Conservation (phyloP, 2,113 vertebrate genomes). For the Triplophysa dalaica region DNA sequence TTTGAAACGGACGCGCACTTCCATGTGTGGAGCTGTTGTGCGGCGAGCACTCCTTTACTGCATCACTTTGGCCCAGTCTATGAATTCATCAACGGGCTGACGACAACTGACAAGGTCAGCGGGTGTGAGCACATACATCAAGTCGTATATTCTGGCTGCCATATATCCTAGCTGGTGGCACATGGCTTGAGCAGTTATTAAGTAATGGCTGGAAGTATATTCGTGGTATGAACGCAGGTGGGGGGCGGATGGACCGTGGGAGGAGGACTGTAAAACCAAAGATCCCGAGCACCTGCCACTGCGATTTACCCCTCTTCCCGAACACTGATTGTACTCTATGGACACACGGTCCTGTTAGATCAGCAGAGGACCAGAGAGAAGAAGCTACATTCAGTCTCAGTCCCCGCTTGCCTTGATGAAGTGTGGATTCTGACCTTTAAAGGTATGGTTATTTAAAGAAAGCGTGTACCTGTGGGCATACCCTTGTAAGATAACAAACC, state of each 20-base stretch:
- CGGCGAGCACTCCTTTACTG: neutral
- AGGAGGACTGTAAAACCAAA: neutral
- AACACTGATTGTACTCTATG: conserved; percentile 1
- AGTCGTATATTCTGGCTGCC: conserved; percentile 23
- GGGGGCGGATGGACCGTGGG: neutral
- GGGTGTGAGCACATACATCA: conserved; percentile 19
- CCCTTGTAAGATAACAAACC: conserved; percentile 14
- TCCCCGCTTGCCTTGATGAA: neutral
- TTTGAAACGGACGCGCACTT: neutral
- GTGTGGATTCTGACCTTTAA: conserved; percentile 25
- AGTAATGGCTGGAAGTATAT: conserved; percentile 43
- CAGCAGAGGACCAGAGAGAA: neutral
- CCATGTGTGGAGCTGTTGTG: conserved; percentile 11
- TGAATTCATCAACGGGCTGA: conserved; percentile 52
- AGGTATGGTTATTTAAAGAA: conserved; percentile 7
- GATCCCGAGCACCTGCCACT: conserved; percentile 4
- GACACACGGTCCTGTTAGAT: conserved; percentile 29
- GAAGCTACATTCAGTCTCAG: neutral
- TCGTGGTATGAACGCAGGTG: neutral
- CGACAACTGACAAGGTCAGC: conserved; percentile 51
- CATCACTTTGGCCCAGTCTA: conserved; percentile 20
- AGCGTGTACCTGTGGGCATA: neutral
- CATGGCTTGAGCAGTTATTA: conserved; percentile 38
- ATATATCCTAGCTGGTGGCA: conserved; percentile 40
- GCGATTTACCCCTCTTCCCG: conserved; percentile 6